Conservation (phyloP, 2,113 vertebrate genomes). For the Sakesphorus luctuosus region DNA sequence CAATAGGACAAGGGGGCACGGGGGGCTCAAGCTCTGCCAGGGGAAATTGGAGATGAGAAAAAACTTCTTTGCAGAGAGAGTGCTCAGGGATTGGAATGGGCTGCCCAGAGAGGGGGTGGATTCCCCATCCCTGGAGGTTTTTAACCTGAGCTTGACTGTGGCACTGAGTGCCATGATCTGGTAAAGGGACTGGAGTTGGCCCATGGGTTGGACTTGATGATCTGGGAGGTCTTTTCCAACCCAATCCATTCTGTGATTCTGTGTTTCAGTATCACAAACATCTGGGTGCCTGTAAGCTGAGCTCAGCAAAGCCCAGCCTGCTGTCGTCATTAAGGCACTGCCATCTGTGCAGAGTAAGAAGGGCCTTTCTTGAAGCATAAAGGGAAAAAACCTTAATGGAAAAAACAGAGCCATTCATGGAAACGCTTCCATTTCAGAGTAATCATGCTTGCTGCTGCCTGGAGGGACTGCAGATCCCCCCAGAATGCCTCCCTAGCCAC, state of each 20-base stretch:
- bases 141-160: neutral
- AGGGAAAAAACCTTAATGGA: constrained; percentile 4
- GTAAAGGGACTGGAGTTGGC: too few relatives aligned
- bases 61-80: too few relatives aligned
- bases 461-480: neutral
- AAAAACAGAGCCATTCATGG: constrained; percentile 21
- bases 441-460: neutral
- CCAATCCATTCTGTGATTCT: too few relatives aligned
- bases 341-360: constrained; percentile 29
- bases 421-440: neutral
- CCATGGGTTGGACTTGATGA: too few relatives aligned
- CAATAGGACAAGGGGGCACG: too few relatives aligned
- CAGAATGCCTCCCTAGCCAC: neutral
- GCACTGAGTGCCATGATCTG: neutral
- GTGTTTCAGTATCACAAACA: neutral
- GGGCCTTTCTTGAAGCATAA: neutral
- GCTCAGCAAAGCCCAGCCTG: constrained; percentile 14
- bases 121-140: too few relatives aligned
- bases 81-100: too few relatives aligned
- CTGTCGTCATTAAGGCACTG: neutral
- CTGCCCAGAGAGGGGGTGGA: too few relatives aligned
- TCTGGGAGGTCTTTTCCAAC: too few relatives aligned
- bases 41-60: too few relatives aligned
- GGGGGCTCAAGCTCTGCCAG: too few relatives aligned
- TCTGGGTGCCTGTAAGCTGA: constrained; percentile 38